Evolutionary conservation across 2,113 vertebrate species (phyloP).

Genomic region (Speoplatyrhinus poulsoni): DNA sequence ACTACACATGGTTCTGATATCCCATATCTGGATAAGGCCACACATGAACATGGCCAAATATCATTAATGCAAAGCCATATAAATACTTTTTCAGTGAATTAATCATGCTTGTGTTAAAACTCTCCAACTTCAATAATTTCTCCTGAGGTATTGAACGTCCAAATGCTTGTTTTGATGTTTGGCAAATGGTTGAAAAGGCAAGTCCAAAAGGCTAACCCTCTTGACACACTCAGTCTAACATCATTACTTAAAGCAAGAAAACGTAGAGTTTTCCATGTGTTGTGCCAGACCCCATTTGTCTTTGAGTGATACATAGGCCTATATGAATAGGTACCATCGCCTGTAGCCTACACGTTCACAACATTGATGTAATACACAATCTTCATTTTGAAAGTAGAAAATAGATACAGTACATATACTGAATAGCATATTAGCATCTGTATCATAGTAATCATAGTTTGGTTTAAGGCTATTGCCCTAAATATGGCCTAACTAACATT

Average conservation of each 20-base stretch:
- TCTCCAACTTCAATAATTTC: not conserved
- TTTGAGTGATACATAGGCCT: no score
- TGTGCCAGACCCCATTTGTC: no score
- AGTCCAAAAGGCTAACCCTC: not conserved
- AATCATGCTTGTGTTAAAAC: not conserved
- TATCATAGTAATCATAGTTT: no score
- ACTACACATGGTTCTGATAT: constrained; percentile 3
- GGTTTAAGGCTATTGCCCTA: no score
- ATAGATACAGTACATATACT: no score
- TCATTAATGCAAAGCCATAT: constrained; percentile 2
- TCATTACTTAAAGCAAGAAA: not conserved
- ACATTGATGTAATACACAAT: no score
- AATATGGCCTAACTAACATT: no score
- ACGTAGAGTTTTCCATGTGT: no score
- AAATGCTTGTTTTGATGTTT: constrained; percentile 1
- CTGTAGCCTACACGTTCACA: no score
- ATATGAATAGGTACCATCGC: no score
- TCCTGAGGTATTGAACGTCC: not conserved
- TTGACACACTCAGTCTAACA: not conserved
- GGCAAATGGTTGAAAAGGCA: not conserved
- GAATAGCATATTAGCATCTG: no score
- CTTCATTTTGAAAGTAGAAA: no score
- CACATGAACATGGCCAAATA: not conserved
- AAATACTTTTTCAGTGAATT: not conserved
- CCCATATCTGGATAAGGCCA: not conserved